Base-by-base conservation (phyloP, 2,113 vertebrate species). In the Labeo rohita region DNA sequence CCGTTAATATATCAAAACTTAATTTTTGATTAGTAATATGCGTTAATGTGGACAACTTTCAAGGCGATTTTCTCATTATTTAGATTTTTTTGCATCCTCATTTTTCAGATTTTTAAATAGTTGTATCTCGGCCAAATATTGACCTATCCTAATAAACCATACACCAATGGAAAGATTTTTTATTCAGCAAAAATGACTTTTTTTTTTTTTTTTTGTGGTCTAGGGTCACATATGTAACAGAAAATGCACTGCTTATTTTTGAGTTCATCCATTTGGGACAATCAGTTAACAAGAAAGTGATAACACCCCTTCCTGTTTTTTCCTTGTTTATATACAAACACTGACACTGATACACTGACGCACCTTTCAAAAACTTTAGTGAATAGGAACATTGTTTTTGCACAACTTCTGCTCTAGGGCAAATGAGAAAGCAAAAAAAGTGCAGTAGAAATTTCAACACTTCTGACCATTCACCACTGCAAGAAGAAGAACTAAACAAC, bases 391-490 rank as follows among this genome's bases (percentile, higher is more conserved):
- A 59, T 16, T 84, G 80, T 84, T 39, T 63, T 63, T 52, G 34
- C 68, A 45, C 65, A 84, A 45, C 56, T 45, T 70, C 68, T n/a
- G 61, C 50, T 72, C 83, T n/a, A n/a, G 18, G 34, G 1, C 6
- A 75, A 5, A 21, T 43, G 50, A 34, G 36, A 66, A 34, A 47
- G 59, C 9, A 34, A 23, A 39, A 81, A 80, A 76, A 83, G 75
- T 61, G 66, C 90, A 74, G 84, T 84, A 91, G 92, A 92, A 86
- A 93, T 91, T 89, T 81, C 16, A 85, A 90, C 91, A 91, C 66
- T 83, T 79, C 74, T 54, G 86, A 49, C 39, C 84, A 83, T 80
- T 81, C 63, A 50, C 50, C 45, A n/a, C 21, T 16, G 43, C 76
- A 75, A 65, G n/a, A 84, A 84, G 7, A 45, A 21, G 6, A 79